Base-by-base conservation (phyloP, 2,888 invertebrate genomes). In the Hydropsyche betteni region DNA sequence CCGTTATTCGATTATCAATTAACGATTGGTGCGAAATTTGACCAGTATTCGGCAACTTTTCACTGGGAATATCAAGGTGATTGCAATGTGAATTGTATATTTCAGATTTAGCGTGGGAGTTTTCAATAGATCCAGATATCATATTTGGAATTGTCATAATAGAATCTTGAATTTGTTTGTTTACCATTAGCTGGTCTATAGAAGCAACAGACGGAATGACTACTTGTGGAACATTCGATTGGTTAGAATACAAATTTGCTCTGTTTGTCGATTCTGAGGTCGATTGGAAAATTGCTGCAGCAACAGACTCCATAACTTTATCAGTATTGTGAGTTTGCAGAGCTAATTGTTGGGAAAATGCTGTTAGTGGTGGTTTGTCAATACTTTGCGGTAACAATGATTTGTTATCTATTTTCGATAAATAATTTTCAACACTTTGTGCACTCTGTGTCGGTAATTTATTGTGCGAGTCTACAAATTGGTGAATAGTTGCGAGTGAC, bases 401-500 rank as follows among this genome's bases (percentile, higher is more conserved):
- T 68, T 76, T 77, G 61, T 75, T 81, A 79, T 89, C 89, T 16
- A 89, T 87, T 73, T 87, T 87, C 50, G 88, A 88, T 33, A 90
- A 82, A 81, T 88, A 90, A 80, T 88, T 89, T 80, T 90, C 90
- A 36, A 90, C 87, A 78, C 88, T 89, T 82, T 89, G 89, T 6
- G 85, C 90, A 79, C 87, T 89, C 82, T 90, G 89, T 5, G 88
- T 85, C 0, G 88, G 88, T 36, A 90, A 83, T 10, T 87, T 85
- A 12, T 74, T 75, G 58, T 78, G 77, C 83, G 84, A 69, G 82
- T 83, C 10, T 85, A 84, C 0, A 72, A 76, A 79, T 69, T 77
- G 71, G 51, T 76, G 72, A 68, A 84, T 77, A 83, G 81, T 80
- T 80, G 86, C 83, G 0, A 81, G 80, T 1, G 81, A 80, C 0